These are phyloP conservation scores for Bactericera cockerelli DNA, from an alignment of 1,140 invertebrate species.

Conservation along the genomic window DNA sequence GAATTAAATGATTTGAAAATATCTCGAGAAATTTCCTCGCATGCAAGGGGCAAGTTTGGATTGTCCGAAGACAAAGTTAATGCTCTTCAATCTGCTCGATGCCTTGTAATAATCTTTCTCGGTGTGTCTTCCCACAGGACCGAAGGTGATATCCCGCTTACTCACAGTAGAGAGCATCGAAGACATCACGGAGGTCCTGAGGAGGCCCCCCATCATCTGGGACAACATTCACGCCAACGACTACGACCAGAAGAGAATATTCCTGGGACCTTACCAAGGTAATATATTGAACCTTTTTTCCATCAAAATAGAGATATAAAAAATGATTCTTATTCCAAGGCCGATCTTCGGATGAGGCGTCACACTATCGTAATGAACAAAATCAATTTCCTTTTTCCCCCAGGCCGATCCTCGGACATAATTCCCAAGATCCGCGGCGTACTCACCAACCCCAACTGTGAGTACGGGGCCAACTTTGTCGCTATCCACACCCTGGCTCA, in stretches of 20 bases:
- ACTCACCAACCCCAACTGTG: slow-evolving; percentile 95
- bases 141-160: slow-evolving; percentile 84
- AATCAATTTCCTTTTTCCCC: no score
- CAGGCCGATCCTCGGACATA: slow-evolving; percentile 68
- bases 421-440: slow-evolving; percentile 82
- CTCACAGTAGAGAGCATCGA: slow-evolving; percentile 80
- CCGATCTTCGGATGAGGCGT: no score
- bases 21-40: no score
- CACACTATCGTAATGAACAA: no score
- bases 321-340: no score
- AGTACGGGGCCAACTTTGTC: slow-evolving; percentile 94
- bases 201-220: slow-evolving; percentile 91
- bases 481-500: slow-evolving; percentile 92
- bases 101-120: no score
- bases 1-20: no score
- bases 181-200: slow-evolving; percentile 79
- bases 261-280: slow-evolving; percentile 87
- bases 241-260: slow-evolving; percentile 93
- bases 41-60: no score
- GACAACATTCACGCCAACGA: slow-evolving; percentile 99
- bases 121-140: slow-evolving; percentile 42
- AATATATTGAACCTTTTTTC: no score
- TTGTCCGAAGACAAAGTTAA: no score
- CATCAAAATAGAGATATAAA: no score
- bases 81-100: no score